Evolutionary conservation across 2,113 vertebrate genomes (phyloP), one percentile per base, ranked within the genome.

Genomic region (Oophaga pumilio): DNA sequence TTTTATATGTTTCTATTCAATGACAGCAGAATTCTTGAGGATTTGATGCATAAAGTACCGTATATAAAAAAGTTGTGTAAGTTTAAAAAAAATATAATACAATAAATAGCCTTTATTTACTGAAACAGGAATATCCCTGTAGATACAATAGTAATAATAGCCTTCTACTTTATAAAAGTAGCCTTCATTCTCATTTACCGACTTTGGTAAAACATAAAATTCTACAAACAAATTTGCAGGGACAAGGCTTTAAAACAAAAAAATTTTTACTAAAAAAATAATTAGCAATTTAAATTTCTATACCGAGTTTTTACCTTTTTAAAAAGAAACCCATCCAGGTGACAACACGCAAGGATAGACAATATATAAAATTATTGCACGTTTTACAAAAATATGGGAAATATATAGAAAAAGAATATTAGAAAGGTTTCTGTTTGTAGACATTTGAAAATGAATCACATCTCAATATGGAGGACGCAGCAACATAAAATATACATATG

Each of bases 241-340:
- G 4, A 13, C 12, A 71, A 17, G 5, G 68, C 17, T 26, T 43
- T 73, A 43, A 73, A 73, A 43, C 17, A 43, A 73, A 73, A 28
- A 73, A 43, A 17, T 73, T 73, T 73, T 73, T 73, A 73, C 69
- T 73, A 73, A 43, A 73, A 73, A 73, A 56, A 73, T 73, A 71
- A 5, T 71, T 71, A 33, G 5, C 22, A 24, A 69, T 56, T 56
- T 13, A 66, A 26, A n/a, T 4, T 69, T 69, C 24, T 14, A 26
- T 69, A 14, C 24, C 10, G 3, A 14, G 26, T 66, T 20, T 43
- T 43, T 18, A 43, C 2, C 69, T 18, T 33, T 43, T 73, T 43
- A 18, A 33, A 33, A 73, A 73, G 5, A 71, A 43, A 43, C 33
- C 33, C 68, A 71, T 17, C 14, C 26, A 17, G 13, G 26, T 69